phyloP scores from a whole-genome alignment of 2,888 invertebrate genomes.

The Yponomeuta sedellus region DNA sequence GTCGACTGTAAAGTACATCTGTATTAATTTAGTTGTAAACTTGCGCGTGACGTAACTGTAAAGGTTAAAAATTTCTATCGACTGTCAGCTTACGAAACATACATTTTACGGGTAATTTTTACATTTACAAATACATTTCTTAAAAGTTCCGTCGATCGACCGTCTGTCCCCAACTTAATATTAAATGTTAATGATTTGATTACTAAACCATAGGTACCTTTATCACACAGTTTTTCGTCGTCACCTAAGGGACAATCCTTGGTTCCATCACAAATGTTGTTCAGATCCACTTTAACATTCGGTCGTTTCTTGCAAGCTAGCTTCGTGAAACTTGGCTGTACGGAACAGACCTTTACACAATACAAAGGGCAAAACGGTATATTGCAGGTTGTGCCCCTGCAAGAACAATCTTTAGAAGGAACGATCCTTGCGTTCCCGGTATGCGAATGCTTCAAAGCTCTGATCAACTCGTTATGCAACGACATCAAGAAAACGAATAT shows the following conservation, averaged over 20 bases:
- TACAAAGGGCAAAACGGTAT: conserved; percentile 36
- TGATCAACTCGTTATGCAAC: conserved; percentile 41
- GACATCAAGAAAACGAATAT: conserved; percentile 36
- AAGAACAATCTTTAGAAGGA: conserved; percentile 40
- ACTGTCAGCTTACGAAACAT: too few species aligned
- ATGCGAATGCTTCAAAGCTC: conserved; percentile 46
- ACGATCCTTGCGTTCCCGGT: conserved; percentile 47
- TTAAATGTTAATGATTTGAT: too few species aligned
- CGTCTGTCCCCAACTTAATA: too few species aligned
- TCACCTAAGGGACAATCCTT: conserved; percentile 45
- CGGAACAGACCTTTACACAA: conserved; percentile 44
- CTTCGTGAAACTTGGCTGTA: conserved; percentile 38
- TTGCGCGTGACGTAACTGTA: too few species aligned
- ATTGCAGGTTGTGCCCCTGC: conserved; percentile 40
- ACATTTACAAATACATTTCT: too few species aligned
- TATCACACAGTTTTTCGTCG: conserved; percentile 48
- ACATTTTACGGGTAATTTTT: too few species aligned
- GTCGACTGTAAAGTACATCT: too few species aligned
- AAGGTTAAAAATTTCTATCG: too few species aligned
- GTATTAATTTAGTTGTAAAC: too few species aligned
- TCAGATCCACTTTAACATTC: conserved; percentile 32
- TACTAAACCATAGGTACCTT: conserved; percentile 32
- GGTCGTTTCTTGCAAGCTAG: conserved; percentile 36
- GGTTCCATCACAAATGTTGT: conserved; percentile 46
- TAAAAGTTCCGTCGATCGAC: too few species aligned